Conservation (phyloP, 2,113 vertebrate species). For the Melanotaenia duboulayi region DNA sequence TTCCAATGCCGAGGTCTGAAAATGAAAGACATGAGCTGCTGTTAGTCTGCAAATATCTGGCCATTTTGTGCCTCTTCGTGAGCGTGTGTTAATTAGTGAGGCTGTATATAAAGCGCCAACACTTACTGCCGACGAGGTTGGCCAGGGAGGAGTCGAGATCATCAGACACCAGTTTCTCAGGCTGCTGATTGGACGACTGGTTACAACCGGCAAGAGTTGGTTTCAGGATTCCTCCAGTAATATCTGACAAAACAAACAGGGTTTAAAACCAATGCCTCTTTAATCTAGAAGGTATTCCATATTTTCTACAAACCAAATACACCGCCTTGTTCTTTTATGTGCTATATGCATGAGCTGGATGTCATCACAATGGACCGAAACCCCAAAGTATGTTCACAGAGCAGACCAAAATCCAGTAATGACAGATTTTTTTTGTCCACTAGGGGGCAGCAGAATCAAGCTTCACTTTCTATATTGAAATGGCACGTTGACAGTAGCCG, state of each 20-base stretch:
- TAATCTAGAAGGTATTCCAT: background rate
- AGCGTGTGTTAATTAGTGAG: constrained; percentile 11
- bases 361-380: background rate
- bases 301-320: background rate
- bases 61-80: background rate
- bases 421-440: background rate
- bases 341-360: no score
- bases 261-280: background rate
- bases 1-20: constrained; percentile 96
- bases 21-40: constrained; percentile 14
- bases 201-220: constrained; percentile 92
- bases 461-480: background rate
- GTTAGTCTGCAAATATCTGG: background rate
- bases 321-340: no score
- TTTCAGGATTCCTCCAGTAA: constrained; percentile 93
- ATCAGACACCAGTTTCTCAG: constrained; percentile 94
- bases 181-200: constrained; percentile 87
- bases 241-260: constrained; percentile 73
- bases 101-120: constrained; percentile 24
- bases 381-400: background rate
- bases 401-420: no score
- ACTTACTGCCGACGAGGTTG: constrained; percentile 98
- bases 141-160: constrained; percentile 98
- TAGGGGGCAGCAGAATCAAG: background rate
- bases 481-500: background rate